A percentile compares a stretch with the other conserved stretches of the same genome.
phyloP scores from a whole-genome alignment of 2,888 invertebrate genomes.

The Aethes cnicana region DNA sequence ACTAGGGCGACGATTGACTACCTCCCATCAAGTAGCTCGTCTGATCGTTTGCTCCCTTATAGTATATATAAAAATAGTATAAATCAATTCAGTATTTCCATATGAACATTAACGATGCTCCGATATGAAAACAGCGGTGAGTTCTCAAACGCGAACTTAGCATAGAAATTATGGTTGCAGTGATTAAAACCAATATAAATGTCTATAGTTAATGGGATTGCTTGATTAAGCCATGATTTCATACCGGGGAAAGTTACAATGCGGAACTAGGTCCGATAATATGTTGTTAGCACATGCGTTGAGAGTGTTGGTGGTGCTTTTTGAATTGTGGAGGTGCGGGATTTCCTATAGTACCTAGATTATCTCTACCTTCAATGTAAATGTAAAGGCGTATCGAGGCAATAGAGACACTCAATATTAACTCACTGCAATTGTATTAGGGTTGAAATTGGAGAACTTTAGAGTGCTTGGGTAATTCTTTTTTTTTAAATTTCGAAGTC shows the following conservation, averaged over 20 bases:
- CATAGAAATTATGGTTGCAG: constrained; percentile 21
- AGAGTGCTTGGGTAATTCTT: background rate
- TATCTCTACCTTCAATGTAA: constrained; percentile 38
- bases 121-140: constrained; percentile 11
- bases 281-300: background rate
- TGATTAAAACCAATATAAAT: constrained; percentile 5
- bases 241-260: background rate
- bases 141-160: constrained; percentile 11
- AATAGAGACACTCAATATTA: background rate
- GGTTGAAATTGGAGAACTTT: background rate
- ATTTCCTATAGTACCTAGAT: constrained; percentile 53
- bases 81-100: background rate
- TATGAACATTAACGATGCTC: background rate
- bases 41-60: too few relatives aligned
- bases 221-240: constrained; percentile 14
- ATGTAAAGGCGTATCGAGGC: background rate
- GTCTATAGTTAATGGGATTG: constrained; percentile 11
- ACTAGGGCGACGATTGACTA: too few relatives aligned
- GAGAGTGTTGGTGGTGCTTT: background rate
- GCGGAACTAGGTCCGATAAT: too few relatives aligned
- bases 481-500: background rate
- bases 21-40: too few relatives aligned
- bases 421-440: background rate
- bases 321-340: constrained; percentile 49
- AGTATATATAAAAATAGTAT: too few relatives aligned